phyloP scores from a whole-genome alignment of 1,140 invertebrate species.

The Berghia stephanieae region DNA sequence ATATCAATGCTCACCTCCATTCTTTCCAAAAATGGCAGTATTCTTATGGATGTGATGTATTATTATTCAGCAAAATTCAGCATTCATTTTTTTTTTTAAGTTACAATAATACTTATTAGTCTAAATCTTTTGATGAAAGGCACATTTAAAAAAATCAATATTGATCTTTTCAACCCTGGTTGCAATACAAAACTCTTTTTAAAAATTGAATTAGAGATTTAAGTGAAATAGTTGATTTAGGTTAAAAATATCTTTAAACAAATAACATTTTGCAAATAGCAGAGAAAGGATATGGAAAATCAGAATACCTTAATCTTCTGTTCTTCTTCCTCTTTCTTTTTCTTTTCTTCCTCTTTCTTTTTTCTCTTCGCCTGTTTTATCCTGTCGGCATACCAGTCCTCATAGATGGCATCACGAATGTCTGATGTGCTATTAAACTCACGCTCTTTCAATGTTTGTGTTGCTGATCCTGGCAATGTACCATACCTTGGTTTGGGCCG shows the following conservation, averaged over 20 bases:
- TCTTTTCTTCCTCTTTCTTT: conserved; percentile 47
- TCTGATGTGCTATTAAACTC: conserved; percentile 47
- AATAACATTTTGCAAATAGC: background rate
- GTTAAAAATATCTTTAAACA: no score
- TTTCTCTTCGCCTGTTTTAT: conserved; percentile 42
- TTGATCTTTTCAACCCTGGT: background rate
- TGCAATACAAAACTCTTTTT: background rate
- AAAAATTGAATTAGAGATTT: background rate
- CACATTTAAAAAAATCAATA: background rate
- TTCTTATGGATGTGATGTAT: no score
- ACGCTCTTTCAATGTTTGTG: conserved; percentile 27
- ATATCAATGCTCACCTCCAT: no score
- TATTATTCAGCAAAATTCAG: no score
- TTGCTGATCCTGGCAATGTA: conserved; percentile 40
- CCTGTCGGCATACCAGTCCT: conserved; percentile 52
- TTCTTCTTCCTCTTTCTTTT: conserved; percentile 49
- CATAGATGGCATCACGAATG: conserved; percentile 51
- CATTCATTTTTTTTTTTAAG: no score
- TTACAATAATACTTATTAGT: no score
- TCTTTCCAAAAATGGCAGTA: no score
- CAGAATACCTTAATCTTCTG: conserved; percentile 49
- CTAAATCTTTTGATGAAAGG: no score
- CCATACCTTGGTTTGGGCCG: conserved; percentile 53
- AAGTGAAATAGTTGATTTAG: background rate
- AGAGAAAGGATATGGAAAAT: background rate